Evolutionary conservation across 92 coral and sea anemone species (phyloP), one percentile per base, ranked within the genome.

Genomic region (Paragorgia papillata): DNA sequence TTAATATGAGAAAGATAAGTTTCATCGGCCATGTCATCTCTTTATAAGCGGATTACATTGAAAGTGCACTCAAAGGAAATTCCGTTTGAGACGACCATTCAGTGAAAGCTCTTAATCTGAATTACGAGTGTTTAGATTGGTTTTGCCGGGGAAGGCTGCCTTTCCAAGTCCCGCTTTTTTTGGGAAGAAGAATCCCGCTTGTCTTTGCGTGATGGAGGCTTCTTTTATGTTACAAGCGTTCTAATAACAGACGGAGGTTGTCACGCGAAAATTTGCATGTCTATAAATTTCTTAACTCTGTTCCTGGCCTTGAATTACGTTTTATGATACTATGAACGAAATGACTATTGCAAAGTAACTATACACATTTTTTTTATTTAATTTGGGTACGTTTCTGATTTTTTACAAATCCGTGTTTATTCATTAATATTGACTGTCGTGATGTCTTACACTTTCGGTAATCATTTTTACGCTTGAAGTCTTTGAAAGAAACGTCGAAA

Each of bases 41-140:
- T n/a, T n/a, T n/a, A n/a, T 71, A 71, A 71, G 78, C 78, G 78
- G 78, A 71, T 71, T 71, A 71, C 15, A 13, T 44, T 9, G 17
- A 14, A 55, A 71, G 78, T 64, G 54, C 78, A 53, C 58, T 33
- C 59, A 68, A n/a, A 64, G 13, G 9, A 1, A 22, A 21, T 64
- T 66, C 46, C 19, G 32, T 28, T 56, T 58, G 59, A 68, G 21
- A 26, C 37, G 34, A 39, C 39, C 50, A 28, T 46, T n/a, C 58
- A 7, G 62, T 22, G 18, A 71, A 53, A 71, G 50, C 63, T 32
- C 27, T 35, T 71, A 71, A 71, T 71, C 78, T 29, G 78, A 53
- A 33, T 70, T 50, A 70, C 5, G 17, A 30, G 78, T 33, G 32
- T 55, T 30, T 31, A 44, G 13, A 9, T 25, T 44, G 29, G 7